phyloP scores from a whole-genome alignment of 2,113 vertebrate species.

The Podiceps cristatus region DNA sequence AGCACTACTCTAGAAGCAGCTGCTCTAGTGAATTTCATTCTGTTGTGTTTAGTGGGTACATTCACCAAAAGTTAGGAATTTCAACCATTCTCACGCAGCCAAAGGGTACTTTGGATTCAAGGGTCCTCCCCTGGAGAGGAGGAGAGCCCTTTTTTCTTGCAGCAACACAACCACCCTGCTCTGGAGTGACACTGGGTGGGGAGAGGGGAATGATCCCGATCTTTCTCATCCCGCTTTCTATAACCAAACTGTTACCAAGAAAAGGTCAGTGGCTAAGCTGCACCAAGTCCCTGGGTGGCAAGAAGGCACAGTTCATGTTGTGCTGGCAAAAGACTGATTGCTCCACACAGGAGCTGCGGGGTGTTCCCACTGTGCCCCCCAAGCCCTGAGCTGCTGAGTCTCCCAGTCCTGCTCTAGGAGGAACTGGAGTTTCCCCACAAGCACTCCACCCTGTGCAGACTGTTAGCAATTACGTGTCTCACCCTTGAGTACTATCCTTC shows the following conservation, averaged over 20 bases:
- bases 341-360: fast-evolving
- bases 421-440: neutral
- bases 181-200: neutral
- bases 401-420: fast-evolving
- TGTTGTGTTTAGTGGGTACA: neutral
- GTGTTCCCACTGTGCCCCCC: fast-evolving
- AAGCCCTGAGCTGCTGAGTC: neutral
- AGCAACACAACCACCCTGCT: fast-evolving
- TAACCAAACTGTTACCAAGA: fast-evolving
- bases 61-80: neutral
- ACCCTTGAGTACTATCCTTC: neutral
- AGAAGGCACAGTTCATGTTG: fast-evolving
- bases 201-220: fast-evolving
- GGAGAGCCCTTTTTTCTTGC: fast-evolving
- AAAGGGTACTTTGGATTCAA: neutral
- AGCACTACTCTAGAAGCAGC: neutral
- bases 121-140: neutral
- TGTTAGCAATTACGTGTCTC: neutral
- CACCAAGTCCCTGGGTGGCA: neutral
- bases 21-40: neutral
- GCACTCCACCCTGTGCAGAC: too few species aligned
- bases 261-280: neutral
- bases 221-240: neutral
- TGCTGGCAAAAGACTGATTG: fast-evolving
- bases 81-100: neutral